Evolutionary conservation across 92 coral and sea anemone genomes (phyloP).

Genomic region (Palythoa grandiflora): DNA sequence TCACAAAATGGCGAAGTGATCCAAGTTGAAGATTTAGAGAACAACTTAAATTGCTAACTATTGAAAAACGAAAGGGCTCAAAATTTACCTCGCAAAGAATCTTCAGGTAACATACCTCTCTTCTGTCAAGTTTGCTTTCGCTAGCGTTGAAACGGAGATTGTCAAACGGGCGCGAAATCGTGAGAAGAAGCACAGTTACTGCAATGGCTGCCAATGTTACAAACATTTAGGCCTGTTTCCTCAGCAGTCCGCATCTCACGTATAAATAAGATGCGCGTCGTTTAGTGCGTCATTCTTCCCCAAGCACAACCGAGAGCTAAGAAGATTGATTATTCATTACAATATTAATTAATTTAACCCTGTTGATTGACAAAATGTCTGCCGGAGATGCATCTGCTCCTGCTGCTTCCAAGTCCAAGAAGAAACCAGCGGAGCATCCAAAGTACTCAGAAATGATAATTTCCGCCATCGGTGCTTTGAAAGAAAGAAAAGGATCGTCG

Average conservation of each 20-base stretch:
- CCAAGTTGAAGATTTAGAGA: slow-evolving; percentile 75
- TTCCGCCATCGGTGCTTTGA: slow-evolving; percentile 78
- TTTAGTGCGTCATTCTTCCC: slow-evolving; percentile 97
- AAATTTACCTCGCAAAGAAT: slow-evolving; percentile 63
- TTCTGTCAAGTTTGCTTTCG: slow-evolving; percentile 26
- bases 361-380: slow-evolving; percentile 89
- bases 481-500: slow-evolving; percentile 92
- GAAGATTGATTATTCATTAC: slow-evolving; percentile 71
- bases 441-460: slow-evolving; percentile 84
- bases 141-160: slow-evolving; percentile 40
- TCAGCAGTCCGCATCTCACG: slow-evolving; percentile 94
- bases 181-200: slow-evolving; percentile 96
- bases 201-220: slow-evolving; percentile 89
- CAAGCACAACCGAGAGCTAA: slow-evolving; percentile 89
- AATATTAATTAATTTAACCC: slow-evolving; percentile 67
- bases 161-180: slow-evolving; percentile 53
- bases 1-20: slow-evolving; percentile 77
- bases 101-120: slow-evolving; percentile 56
- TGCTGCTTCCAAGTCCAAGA: slow-evolving; percentile 44
- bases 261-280: slow-evolving; percentile 96
- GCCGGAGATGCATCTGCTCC: slow-evolving; percentile 50
- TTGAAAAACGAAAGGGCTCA: neutral
- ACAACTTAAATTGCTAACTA: slow-evolving; percentile 51
- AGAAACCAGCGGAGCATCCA: slow-evolving; percentile 92
- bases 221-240: slow-evolving; percentile 86